Evolutionary conservation across 2,113 vertebrate genomes (phyloP), one percentile per base, ranked within the genome.

Genomic region (human (Homo sapiens)): DNA sequence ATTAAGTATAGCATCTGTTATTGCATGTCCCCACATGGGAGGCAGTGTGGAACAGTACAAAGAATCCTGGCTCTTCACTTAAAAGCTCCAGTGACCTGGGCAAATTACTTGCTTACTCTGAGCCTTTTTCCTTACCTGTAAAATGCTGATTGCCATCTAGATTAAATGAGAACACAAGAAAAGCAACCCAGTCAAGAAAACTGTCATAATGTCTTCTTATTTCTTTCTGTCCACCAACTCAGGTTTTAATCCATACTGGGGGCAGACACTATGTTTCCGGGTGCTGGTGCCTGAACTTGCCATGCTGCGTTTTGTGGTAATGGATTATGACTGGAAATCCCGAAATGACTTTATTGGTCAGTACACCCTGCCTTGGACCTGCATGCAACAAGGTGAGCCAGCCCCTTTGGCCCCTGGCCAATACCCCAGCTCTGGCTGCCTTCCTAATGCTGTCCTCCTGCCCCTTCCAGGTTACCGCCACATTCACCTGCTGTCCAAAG

Each of bases 221-320:
- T 5, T 3, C 17, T 18, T 82, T 35, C 76, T 79, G 57, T 59
- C 57, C 90, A 32, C 64, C 38, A 83, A 50, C 48, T 80, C 98
- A 99, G 99, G 99, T 9, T 99, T 99, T 98, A 99, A 99, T 97
- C 99, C 99, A 0, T 97, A 97, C 90, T 99, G 99, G 99, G 98
- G 99, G 0, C 99, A 99, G 98, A 99, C 99, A 0, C 98, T 99
- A 32, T 98, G 98, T 90, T 99, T 99, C 97, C 99, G 97, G 80
- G 94, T 99, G 70, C 99, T 99, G 0, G 98, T 99, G 8, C 99
- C 99, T 0, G 99, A 99, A 79, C 98, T 99, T 82, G 99, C 99
- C 50, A 97, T 99, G 7, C 96, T 99, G 30, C 99, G 99, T 90
- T 99, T 99, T 13, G 99, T 99, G 86, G 99, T 99, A 66, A 99